Conservation (phyloP, 2,797 vertebrate genomes). For the Geotrypetes seraphini region DNA sequence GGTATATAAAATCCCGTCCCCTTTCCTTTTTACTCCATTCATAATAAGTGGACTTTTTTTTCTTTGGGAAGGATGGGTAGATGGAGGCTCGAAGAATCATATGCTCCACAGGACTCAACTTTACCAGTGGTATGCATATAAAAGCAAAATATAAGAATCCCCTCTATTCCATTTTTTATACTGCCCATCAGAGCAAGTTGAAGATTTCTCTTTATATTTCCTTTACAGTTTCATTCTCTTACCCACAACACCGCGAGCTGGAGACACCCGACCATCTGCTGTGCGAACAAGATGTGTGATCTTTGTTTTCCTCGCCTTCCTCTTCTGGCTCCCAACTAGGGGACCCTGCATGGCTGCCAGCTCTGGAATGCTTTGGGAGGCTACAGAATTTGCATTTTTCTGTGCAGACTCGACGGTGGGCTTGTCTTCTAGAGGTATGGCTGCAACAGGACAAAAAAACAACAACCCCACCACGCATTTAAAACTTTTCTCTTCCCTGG, state of each 20-base stretch:
- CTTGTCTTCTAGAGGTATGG: constrained; percentile 65
- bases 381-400: constrained; percentile 59
- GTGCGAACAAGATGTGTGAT: constrained; percentile 94
- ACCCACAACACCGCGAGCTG: constrained; percentile 69
- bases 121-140: no score
- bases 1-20: no score
- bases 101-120: no score
- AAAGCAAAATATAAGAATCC: no score
- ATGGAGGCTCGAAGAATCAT: no score
- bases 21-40: no score
- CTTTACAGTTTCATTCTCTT: constrained; percentile 15
- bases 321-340: constrained; percentile 95
- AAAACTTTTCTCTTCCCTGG: no score
- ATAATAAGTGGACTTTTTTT: no score
- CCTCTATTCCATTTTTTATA: no score
- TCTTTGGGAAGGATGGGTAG: no score
- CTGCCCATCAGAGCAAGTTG: no score
- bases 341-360: constrained; percentile 64
- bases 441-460: constrained; percentile 36
- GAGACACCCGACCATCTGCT: constrained; percentile 82
- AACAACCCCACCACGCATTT: no score
- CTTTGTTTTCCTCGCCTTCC: constrained; percentile 95
- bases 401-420: constrained; percentile 49
- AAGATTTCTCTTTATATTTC: not conserved
- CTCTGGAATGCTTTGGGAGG: constrained; percentile 63